These are phyloP conservation scores for Siniperca obscura DNA, from an alignment of 2,797 vertebrate genomes.

Conservation along the genomic window DNA sequence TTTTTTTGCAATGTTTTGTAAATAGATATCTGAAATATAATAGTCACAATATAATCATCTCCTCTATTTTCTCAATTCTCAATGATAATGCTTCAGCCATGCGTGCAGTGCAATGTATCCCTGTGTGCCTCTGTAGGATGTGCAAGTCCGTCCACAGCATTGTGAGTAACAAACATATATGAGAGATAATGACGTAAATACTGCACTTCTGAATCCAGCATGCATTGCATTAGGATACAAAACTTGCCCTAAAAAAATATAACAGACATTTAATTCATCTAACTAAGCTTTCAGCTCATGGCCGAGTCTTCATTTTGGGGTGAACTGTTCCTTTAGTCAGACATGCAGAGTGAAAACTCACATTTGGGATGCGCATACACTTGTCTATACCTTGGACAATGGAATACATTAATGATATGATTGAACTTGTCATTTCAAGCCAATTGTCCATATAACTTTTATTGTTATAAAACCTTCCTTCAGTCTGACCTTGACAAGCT, in stretches of 20 bases:
- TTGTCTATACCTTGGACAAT: neutral
- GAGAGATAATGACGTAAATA: constrained; percentile 1
- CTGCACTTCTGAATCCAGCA: neutral
- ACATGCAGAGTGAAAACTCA: neutral
- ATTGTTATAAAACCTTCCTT: neutral
- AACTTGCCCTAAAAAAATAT: neutral
- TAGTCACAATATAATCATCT: neutral
- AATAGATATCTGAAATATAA: neutral
- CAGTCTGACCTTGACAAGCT: constrained; percentile 19
- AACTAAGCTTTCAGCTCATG: neutral
- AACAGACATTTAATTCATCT: neutral
- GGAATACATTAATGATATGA: neutral
- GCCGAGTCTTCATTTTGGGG: neutral
- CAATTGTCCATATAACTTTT: neutral
- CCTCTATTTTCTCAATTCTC: neutral
- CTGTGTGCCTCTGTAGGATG: neutral
- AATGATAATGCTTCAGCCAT: neutral
- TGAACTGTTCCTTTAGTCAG: neutral
- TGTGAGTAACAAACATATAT: neutral
- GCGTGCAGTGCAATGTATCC: neutral
- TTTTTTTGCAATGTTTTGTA: neutral
- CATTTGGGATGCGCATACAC: neutral
- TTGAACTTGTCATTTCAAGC: neutral
- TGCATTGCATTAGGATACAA: neutral
- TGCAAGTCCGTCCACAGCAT: neutral